Conservation (phyloP, 1,140 invertebrate genomes). For the Tetramorium simillimum region DNA sequence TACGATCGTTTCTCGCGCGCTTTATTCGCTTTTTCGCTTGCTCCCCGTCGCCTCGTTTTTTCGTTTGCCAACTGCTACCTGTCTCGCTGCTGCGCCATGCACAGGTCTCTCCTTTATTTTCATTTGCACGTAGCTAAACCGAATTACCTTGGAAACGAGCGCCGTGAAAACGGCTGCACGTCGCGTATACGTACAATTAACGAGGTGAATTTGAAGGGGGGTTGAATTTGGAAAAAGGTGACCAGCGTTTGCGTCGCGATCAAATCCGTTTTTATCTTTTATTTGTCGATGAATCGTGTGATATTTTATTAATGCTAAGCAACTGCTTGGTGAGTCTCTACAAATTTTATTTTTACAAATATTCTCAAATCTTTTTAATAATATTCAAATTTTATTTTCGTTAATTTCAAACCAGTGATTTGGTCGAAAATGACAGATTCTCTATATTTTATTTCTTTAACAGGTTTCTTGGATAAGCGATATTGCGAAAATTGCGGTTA, state of each 20-base stretch:
- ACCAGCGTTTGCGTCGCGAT: background rate
- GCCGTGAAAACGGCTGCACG: slow-evolving; percentile 21
- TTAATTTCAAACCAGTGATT: background rate
- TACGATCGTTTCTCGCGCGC: slow-evolving; percentile 42
- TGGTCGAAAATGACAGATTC: background rate
- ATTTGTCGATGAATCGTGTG: background rate
- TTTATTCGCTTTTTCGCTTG: slow-evolving; percentile 26
- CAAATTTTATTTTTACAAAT: background rate
- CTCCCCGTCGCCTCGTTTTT: slow-evolving; percentile 34
- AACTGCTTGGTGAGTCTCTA: background rate
- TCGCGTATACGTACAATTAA: slow-evolving; percentile 37
- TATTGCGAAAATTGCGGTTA: background rate
- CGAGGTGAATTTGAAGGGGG: slow-evolving; percentile 5
- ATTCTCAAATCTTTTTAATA: background rate
- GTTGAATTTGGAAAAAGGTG: background rate
- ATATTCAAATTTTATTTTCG: background rate
- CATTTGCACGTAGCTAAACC: slow-evolving; percentile 46
- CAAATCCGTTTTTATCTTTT: background rate
- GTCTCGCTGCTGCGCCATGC: slow-evolving; percentile 14
- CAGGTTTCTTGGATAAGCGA: background rate
- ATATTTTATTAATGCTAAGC: background rate
- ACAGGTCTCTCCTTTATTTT: slow-evolving; percentile 9
- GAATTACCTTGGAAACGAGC: slow-evolving; percentile 44
- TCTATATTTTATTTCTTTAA: background rate
- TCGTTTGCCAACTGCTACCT: slow-evolving; percentile 8